phyloP scores from a whole-genome alignment of 2,888 invertebrate species.

The Hypomecis punctinalis region DNA sequence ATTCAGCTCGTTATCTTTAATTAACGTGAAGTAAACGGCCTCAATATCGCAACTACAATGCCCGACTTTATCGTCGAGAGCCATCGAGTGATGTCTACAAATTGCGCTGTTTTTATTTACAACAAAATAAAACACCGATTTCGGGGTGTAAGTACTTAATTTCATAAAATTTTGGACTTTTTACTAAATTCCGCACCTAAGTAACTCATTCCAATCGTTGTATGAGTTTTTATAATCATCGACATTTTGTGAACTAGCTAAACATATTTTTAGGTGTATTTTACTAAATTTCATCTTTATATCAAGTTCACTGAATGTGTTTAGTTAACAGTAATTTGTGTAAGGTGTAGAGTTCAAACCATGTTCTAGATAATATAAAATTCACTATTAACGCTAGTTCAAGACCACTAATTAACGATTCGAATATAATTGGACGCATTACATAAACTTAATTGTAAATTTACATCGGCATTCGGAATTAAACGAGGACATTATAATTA shows the following conservation, averaged over 20 bases:
- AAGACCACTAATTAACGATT: conserved; percentile 4
- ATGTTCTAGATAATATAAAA: neutral
- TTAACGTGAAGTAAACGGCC: conserved; percentile 70
- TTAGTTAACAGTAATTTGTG: too few relatives aligned
- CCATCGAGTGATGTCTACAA: conserved; percentile 71
- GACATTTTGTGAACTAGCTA: too few relatives aligned
- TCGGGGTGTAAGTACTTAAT: too few relatives aligned
- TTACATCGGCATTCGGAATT: conserved; percentile 39
- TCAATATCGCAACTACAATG: conserved; percentile 69
- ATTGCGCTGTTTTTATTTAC: conserved; percentile 71
- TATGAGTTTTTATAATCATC: too few relatives aligned
- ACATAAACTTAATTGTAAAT: conserved; percentile 50
- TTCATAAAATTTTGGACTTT: too few relatives aligned
- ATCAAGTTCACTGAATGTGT: too few relatives aligned
- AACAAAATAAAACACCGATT: conserved; percentile 68
- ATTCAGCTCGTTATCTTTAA: conserved; percentile 70
- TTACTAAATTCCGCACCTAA: too few relatives aligned
- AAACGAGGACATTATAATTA: conserved; percentile 15
- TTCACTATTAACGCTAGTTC: neutral
- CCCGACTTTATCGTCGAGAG: conserved; percentile 63
- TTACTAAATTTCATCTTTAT: too few relatives aligned
- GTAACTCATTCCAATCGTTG: too few relatives aligned
- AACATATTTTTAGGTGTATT: too few relatives aligned
- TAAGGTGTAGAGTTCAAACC: neutral
- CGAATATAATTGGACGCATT: conserved; percentile 66